Evolutionary conservation across 2,888 invertebrate genomes (phyloP).

Genomic region (Lagria hirta): DNA sequence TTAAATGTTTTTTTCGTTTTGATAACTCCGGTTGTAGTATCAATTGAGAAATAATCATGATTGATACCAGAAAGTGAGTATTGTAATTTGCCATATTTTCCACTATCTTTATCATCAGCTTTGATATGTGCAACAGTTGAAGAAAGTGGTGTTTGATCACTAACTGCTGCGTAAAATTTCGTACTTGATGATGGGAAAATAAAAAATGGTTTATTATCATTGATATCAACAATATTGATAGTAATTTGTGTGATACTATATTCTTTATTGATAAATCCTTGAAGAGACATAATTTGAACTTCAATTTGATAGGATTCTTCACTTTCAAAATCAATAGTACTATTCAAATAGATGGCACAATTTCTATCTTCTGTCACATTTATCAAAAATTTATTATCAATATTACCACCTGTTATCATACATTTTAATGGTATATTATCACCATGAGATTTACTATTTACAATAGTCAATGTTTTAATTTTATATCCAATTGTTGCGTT

Average conservation of each 20-base stretch:
- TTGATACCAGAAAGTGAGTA: constrained; percentile 59
- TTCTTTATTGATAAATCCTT: constrained; percentile 78
- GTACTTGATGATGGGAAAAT: constrained; percentile 65
- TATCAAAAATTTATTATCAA: constrained; percentile 71
- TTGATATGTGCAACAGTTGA: constrained; percentile 78
- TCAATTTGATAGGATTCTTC: constrained; percentile 72
- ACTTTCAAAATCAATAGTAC: constrained; percentile 78
- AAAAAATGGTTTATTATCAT: constrained; percentile 87
- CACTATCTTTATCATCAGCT: constrained; percentile 85
- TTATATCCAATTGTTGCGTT: constrained; percentile 68
- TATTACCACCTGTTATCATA: constrained; percentile 75
- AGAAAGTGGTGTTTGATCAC: constrained; percentile 71
- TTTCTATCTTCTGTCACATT: constrained; percentile 77
- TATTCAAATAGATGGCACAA: constrained; percentile 76
- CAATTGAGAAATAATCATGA: constrained; percentile 71
- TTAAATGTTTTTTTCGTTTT: constrained; percentile 74
- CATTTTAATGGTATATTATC: constrained; percentile 76
- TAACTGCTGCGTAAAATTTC: constrained; percentile 79
- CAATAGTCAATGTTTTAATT: constrained; percentile 71
- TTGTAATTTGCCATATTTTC: constrained; percentile 76
- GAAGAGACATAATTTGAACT: constrained; percentile 75
- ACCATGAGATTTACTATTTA: constrained; percentile 71
- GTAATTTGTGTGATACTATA: constrained; percentile 74
- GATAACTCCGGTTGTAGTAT: constrained; percentile 73
- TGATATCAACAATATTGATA: constrained; percentile 82